Percentiles rank a stretch among this genome's conserved stretches.
These are phyloP conservation scores for Limnephilus lunatus DNA, from an alignment of 2,888 invertebrate species.

Conservation along the genomic window DNA sequence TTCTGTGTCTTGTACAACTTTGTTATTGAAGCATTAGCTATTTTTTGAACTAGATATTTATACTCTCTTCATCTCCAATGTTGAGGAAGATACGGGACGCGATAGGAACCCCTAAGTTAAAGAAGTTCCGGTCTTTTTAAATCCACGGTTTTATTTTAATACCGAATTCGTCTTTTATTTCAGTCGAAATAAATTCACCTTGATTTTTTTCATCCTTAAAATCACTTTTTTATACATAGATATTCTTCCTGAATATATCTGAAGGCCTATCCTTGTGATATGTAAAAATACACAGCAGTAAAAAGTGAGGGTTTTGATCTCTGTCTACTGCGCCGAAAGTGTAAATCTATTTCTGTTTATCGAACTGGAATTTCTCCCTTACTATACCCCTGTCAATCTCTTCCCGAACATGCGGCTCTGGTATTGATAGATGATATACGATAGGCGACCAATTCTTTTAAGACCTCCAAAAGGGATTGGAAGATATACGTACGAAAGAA, in stretches of 20 bases:
- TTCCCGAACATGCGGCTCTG: neutral
- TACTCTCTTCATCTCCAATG: too few species aligned
- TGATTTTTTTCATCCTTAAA: neutral
- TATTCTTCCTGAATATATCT: neutral
- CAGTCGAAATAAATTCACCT: neutral
- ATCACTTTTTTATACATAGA: neutral
- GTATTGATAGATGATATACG: neutral
- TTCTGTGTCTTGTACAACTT: too few species aligned
- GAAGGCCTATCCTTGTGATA: neutral
- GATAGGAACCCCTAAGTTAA: neutral
- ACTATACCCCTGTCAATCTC: slow-evolving; percentile 30
- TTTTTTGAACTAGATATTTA: too few species aligned
- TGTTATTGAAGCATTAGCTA: too few species aligned
- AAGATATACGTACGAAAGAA: neutral
- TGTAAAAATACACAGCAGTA: neutral
- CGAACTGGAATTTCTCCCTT: neutral
- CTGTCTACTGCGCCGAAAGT: slow-evolving; percentile 9
- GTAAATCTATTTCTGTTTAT: slow-evolving; percentile 19
- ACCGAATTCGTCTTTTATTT: neutral
- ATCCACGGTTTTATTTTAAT: neutral
- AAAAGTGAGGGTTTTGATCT: neutral
- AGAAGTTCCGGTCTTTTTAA: neutral
- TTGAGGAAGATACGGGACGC: too few species aligned
- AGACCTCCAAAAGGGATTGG: neutral
- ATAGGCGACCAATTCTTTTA: slow-evolving; percentile 11